Base-by-base conservation (phyloP, 2,797 vertebrate genomes). In the Propithecus perrieri region DNA sequence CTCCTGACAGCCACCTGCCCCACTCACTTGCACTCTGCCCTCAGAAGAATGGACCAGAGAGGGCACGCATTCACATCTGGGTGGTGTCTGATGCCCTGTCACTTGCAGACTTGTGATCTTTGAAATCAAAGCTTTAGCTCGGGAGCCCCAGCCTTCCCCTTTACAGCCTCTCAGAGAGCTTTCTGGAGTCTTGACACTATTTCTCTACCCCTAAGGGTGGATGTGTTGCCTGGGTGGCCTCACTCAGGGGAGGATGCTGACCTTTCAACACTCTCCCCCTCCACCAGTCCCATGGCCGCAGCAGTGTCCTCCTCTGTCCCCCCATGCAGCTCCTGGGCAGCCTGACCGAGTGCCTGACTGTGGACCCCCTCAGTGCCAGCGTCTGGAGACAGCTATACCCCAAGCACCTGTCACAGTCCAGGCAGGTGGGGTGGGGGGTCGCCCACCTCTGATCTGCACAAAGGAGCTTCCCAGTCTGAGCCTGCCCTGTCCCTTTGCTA, bases 371-470 rank as follows among this genome's bases (percentile, higher is more conserved):
- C 97, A 99, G 99, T 98, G 98, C 99, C 79, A 99, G 99, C 0
- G 99, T 99, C 80, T 99, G 99, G 99, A 99, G 99, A 97, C 99
- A 99, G 98, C 99, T 99, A 22, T 99, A 99, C 97, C 99, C 99
- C 55, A 99, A 99, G 97, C 99, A 99, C 95, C 98, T 99, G 30
- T 96, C 99, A 4, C 99, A 99, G 97, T 99, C 99, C 97, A 99
- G 99, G 99, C 97, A 99, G 99, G 99, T 99, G 69, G 14, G 2
- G 92, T 96, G 2, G 7, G 0, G 67, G 65, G 48, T 91, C 12
- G 4, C 59, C n/a, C 3, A 5, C 65, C 79, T 50, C 28, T 46
- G 12, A 15, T 28, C 7, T 20, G 59, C 53, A 50, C 53, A 67
- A 20, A 85, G 57, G 75, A 65, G 53, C 61, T 78, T 84, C 30